A percentile compares a stretch with the other conserved stretches of the same genome.
Evolutionary conservation across 2,113 vertebrate genomes (phyloP).

Genomic region (Brienomyrus brachyistius): DNA sequence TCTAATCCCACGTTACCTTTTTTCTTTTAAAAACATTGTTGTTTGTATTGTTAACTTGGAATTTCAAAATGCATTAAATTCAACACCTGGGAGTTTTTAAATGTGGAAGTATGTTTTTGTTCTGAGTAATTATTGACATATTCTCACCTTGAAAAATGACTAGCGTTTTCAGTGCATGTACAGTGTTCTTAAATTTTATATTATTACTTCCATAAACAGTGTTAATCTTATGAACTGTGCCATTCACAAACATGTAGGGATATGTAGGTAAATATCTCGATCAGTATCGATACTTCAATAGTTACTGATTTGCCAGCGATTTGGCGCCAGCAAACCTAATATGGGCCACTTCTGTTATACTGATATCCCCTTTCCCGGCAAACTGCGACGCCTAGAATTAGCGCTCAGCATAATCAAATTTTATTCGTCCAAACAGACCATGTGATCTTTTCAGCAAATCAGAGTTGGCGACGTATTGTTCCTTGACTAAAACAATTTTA

Average conservation of each 20-base stretch:
- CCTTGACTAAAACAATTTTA: not conserved
- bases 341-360: not conserved
- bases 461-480: not conserved
- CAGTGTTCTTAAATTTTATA: not conserved
- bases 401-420: not conserved
- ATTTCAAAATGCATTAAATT: not conserved
- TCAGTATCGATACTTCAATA: not conserved
- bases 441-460: constrained; percentile 8
- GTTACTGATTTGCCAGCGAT: not conserved
- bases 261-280: not conserved
- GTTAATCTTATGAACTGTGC: not conserved
- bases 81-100: not conserved
- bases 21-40: not conserved
- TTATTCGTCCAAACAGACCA: not conserved
- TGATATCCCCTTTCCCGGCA: not conserved
- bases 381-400: not conserved
- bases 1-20: not conserved
- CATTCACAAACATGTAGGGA: not conserved
- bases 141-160: not conserved
- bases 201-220: not conserved
- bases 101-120: not conserved
- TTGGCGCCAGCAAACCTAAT: not conserved
- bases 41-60: not conserved
- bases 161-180: not conserved
- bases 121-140: not conserved